These are phyloP conservation scores for Penelope pileata DNA, from an alignment of 2,113 vertebrate genomes.

Conservation along the genomic window DNA sequence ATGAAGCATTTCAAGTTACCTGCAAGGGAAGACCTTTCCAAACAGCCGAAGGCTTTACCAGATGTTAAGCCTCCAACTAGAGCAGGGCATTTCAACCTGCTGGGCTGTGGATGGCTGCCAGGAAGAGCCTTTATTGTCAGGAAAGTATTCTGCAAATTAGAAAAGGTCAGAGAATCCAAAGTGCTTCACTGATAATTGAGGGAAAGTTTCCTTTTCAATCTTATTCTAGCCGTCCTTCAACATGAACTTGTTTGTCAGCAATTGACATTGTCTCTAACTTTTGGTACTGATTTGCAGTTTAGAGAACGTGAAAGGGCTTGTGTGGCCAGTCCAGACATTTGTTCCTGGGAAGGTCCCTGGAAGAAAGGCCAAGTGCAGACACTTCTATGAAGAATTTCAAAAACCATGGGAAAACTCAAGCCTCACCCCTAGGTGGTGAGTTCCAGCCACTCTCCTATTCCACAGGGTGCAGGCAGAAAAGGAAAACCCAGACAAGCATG, in stretches of 20 bases:
- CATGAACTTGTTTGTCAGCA: not conserved
- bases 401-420: not conserved
- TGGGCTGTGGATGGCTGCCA: not conserved
- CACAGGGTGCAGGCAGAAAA: not conserved
- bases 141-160: not conserved
- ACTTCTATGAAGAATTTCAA: not conserved
- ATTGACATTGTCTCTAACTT: not conserved
- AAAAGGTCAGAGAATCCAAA: not conserved
- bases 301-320: not conserved
- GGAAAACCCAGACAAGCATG: fast-evolving
- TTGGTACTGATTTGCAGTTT: not conserved
- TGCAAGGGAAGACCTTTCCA: not conserved
- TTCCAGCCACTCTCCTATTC: not conserved
- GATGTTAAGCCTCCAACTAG: not conserved
- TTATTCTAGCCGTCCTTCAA: not conserved
- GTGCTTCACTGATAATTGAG: not conserved
- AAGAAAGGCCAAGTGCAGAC: not conserved
- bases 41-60: not conserved
- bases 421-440: not conserved
- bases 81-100: not conserved
- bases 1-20: not conserved
- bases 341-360: not conserved
- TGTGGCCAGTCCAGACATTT: not conserved
- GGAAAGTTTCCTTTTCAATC: not conserved
- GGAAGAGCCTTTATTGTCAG: not conserved